Evolutionary conservation across 2,113 vertebrate species (phyloP).

Genomic region (Vicugna pacos): DNA sequence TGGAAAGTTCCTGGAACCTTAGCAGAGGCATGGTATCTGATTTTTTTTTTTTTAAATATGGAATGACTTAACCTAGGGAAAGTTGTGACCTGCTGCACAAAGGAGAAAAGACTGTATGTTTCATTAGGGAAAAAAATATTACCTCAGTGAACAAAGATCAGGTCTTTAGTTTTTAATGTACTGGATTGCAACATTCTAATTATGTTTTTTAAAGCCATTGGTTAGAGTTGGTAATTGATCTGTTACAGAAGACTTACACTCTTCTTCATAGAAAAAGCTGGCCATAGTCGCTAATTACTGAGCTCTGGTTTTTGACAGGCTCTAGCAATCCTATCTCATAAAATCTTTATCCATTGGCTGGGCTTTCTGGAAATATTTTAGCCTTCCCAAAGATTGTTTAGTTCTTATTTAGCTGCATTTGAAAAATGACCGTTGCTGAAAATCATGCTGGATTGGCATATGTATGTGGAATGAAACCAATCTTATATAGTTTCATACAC

Average conservation of each 20-base stretch:
- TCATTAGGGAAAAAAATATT: not conserved
- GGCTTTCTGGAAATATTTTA: not conserved
- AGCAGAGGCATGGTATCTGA: not conserved
- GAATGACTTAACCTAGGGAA: constrained; percentile 22
- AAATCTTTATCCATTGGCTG: not conserved
- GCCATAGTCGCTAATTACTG: not conserved
- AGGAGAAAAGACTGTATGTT: constrained; percentile 1
- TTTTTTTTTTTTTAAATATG: constrained; percentile 14
- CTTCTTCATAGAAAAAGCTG: not conserved
- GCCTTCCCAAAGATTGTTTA: not conserved
- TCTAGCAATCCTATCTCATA: not conserved
- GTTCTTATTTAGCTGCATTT: not conserved
- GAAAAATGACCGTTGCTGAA: not conserved
- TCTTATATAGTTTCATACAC: not conserved
- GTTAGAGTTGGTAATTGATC: not conserved
- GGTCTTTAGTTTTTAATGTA: not conserved
- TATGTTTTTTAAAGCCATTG: not conserved
- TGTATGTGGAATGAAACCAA: not conserved
- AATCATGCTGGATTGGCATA: not conserved
- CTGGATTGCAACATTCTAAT: not conserved
- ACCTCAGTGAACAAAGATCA: not conserved
- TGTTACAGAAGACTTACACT: not conserved
- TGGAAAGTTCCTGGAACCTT: not conserved
- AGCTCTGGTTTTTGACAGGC: not conserved
- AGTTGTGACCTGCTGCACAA: not conserved